phyloP scores from a whole-genome alignment of 2,113 vertebrate genomes.

The Euleptes europaea region DNA sequence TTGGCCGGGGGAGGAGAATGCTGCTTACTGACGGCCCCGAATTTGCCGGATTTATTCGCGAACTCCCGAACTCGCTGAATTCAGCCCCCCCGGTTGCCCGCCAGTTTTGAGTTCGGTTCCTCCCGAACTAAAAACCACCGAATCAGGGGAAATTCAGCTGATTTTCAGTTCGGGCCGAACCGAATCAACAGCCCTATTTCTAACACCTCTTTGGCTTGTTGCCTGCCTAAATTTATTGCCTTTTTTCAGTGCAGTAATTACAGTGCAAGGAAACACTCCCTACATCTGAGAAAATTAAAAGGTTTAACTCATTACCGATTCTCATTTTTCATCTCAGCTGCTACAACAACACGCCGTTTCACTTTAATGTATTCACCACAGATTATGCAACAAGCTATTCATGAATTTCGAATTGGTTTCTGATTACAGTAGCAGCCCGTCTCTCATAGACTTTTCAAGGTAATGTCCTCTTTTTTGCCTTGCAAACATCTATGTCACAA shows the following conservation, averaged over 20 bases:
- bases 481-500: constrained; percentile 18
- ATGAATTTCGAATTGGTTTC: constrained; percentile 58
- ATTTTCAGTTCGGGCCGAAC: too few species aligned
- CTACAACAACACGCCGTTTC: constrained; percentile 35
- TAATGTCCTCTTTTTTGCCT: constrained; percentile 9
- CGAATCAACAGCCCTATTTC: too few species aligned
- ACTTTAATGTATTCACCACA: constrained; percentile 54
- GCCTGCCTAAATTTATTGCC: background rate
- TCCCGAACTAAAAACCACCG: too few species aligned
- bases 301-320: constrained; percentile 35
- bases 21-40: too few species aligned
- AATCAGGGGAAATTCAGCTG: too few species aligned
- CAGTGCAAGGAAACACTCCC: background rate
- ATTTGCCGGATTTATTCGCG: too few species aligned
- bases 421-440: constrained; percentile 39
- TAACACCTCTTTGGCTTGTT: background rate
- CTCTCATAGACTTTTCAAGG: constrained; percentile 45
- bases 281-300: background rate
- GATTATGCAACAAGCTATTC: constrained; percentile 29
- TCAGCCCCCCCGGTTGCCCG: too few species aligned
- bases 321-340: constrained; percentile 23
- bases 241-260: background rate
- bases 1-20: too few species aligned
- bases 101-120: too few species aligned
- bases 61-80: too few species aligned